These are phyloP conservation scores for Trilocha varians DNA, from an alignment of 2,888 invertebrate species.

Conservation along the genomic window DNA sequence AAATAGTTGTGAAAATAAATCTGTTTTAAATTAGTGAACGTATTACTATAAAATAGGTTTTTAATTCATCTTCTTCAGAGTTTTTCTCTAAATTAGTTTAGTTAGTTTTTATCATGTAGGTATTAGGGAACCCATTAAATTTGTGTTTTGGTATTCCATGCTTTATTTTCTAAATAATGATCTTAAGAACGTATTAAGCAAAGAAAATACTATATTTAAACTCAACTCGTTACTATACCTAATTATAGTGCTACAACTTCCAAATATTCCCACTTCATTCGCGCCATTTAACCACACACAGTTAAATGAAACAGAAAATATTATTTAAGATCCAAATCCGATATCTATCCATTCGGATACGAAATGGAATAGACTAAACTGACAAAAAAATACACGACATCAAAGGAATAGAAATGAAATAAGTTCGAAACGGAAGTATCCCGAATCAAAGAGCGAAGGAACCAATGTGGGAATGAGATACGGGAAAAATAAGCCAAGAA, in stretches of 20 bases:
- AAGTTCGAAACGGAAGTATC: background rate
- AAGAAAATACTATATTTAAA: no score
- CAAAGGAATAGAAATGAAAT: background rate
- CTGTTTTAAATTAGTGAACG: background rate
- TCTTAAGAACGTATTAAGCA: no score
- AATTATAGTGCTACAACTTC: no score
- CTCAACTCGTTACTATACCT: no score
- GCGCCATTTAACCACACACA: background rate
- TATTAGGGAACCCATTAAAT: background rate
- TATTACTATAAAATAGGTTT: no score
- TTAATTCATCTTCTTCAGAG: background rate
- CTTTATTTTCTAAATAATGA: no score
- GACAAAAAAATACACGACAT: background rate
- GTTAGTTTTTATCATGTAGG: background rate
- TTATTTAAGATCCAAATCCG: background rate
- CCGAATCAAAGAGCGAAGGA: conserved; percentile 2
- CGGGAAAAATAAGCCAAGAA: conserved; percentile 4
- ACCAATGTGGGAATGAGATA: background rate
- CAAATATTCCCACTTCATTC: no score
- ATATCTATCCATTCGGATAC: background rate
- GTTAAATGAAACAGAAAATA: background rate
- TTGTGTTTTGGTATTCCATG: no score
- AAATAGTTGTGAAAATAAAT: background rate
- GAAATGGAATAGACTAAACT: background rate
- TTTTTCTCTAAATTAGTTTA: background rate